These are phyloP conservation scores for Euura saliciscinereae DNA, from an alignment of 1,140 invertebrate genomes.

Conservation along the genomic window DNA sequence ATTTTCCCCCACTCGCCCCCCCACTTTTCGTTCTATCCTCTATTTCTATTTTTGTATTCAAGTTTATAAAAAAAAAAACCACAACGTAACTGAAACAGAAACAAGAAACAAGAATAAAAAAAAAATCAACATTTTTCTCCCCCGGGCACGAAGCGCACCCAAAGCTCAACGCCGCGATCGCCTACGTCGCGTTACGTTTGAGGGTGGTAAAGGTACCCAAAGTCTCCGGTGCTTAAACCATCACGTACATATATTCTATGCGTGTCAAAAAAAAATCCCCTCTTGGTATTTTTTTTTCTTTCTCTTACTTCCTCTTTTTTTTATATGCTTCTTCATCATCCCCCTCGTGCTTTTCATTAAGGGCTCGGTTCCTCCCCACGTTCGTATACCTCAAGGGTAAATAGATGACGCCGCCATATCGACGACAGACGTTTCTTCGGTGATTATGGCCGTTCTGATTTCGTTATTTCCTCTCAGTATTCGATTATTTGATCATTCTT, in stretches of 20 bases:
- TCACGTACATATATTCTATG: not conserved
- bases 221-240: not conserved
- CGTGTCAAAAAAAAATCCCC: constrained; percentile 9
- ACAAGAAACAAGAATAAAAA: no score
- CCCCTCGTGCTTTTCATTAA: not conserved
- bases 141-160: no score
- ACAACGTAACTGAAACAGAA: no score
- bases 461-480: not conserved
- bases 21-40: not conserved
- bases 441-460: no score
- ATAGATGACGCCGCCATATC: no score
- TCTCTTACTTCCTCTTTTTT: constrained; percentile 7
- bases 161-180: not conserved
- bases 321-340: not conserved
- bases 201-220: not conserved
- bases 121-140: no score
- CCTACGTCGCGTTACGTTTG: not conserved
- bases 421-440: no score
- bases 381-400: no score
- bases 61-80: not conserved
- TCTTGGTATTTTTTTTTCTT: not conserved
- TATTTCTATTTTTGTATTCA: not conserved
- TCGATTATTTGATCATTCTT: not conserved
- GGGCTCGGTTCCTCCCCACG: not conserved
- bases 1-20: not conserved